Percentiles rank a stretch among this genome's conserved stretches.
Conservation (phyloP, 2,113 vertebrate genomes). For the Psettodes erumei region DNA sequence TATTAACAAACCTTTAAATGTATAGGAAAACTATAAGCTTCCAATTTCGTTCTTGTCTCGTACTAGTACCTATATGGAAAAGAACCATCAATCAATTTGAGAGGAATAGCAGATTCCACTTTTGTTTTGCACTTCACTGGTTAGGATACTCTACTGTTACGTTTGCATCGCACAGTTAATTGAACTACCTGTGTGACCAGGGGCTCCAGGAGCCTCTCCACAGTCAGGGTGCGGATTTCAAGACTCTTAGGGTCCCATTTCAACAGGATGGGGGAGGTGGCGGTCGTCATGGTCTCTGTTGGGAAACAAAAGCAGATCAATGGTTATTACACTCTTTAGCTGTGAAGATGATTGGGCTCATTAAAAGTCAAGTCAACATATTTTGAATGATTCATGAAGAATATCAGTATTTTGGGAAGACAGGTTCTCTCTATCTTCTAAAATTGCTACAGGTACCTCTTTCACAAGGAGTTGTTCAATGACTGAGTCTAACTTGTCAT, state of each 20-base stretch:
- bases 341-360: neutral
- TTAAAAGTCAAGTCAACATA: neutral
- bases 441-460: neutral
- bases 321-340: neutral
- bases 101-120: neutral
- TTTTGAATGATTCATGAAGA: too few species aligned
- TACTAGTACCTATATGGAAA: neutral
- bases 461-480: neutral
- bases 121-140: neutral
- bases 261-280: slow-evolving; percentile 86
- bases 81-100: neutral
- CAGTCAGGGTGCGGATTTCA: slow-evolving; percentile 87
- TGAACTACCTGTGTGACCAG: slow-evolving; percentile 86
- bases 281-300: slow-evolving; percentile 85
- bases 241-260: slow-evolving; percentile 89
- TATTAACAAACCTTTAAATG: neutral
- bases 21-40: neutral
- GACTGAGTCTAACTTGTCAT: neutral
- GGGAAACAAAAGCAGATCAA: slow-evolving; percentile 32
- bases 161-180: neutral
- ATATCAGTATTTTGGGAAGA: too few species aligned
- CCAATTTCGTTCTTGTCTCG: neutral
- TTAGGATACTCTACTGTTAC: neutral
- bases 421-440: neutral
- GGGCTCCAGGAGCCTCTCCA: slow-evolving; percentile 86